A percentile compares a stretch with the other conserved stretches of the same genome.
phyloP scores from a whole-genome alignment of 2,797 vertebrate species.

The Chrosomus eos region DNA sequence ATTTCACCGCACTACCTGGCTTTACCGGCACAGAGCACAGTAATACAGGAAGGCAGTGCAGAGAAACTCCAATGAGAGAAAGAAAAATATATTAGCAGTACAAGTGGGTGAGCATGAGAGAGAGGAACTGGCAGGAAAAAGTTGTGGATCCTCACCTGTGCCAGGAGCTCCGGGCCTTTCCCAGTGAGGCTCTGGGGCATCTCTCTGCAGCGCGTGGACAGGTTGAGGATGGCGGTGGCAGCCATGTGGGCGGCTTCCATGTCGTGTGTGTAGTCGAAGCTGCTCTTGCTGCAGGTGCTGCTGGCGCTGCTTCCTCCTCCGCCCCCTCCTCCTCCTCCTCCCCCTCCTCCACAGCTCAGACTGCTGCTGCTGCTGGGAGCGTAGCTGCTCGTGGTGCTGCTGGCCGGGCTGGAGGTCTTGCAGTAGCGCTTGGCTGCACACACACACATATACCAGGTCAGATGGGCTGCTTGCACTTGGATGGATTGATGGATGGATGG shows the following conservation, averaged over 20 bases:
- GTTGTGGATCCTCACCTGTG: conserved; percentile 81
- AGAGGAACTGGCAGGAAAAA: conserved; percentile 12
- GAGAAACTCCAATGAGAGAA: neutral
- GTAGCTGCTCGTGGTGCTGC: conserved; percentile 97
- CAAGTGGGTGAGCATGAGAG: conserved; percentile 12
- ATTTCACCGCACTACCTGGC: neutral
- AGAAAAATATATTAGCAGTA: neutral
- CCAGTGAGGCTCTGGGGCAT: conserved; percentile 93
- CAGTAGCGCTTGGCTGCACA: conserved; percentile 91
- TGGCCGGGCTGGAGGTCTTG: conserved; percentile 94
- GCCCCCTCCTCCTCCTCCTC: conserved; percentile 63
- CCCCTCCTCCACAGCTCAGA: conserved; percentile 83
- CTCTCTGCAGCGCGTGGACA: conserved; percentile 96
- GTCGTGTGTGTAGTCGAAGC: conserved; percentile 98
- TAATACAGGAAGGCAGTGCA: neutral
- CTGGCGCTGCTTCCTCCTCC: conserved; percentile 95
- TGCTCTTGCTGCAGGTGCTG: conserved; percentile 99
- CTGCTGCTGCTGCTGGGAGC: conserved; percentile 91
- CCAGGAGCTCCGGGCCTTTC: conserved; percentile 89
- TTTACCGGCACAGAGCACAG: neutral
- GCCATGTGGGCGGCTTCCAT: conserved; percentile 99
- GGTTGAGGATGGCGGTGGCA: conserved; percentile 96
- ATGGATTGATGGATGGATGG: neutral
- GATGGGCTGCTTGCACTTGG: conserved; percentile 1
- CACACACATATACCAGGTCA: conserved; percentile 36